phyloP scores from a whole-genome alignment of 1,140 invertebrate genomes.

The Saccostrea cuccullata region DNA sequence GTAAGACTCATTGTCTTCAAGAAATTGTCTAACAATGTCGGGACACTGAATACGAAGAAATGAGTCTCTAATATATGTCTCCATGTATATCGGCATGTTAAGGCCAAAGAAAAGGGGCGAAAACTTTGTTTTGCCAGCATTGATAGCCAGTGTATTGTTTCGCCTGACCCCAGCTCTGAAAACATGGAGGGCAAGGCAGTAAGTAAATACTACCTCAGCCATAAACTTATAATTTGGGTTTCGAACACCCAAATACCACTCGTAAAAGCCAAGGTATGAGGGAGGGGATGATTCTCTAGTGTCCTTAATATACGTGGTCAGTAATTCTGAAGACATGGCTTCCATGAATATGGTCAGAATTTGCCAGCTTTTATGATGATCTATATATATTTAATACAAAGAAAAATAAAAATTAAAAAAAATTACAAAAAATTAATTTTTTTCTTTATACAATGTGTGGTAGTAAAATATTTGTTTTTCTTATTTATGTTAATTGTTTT shows the following conservation, averaged over 20 bases:
- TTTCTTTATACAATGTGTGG: neutral
- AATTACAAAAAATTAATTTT: too few species aligned
- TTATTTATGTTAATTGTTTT: neutral
- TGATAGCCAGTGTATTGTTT: too few species aligned
- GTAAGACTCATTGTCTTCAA: neutral
- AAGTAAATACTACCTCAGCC: conserved; percentile 1
- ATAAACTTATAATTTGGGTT: conserved; percentile 36
- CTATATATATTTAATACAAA: neutral
- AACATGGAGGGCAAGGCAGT: neutral
- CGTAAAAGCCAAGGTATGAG: neutral
- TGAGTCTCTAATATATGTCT: conserved; percentile 21
- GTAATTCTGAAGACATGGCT: neutral
- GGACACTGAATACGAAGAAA: conserved; percentile 30
- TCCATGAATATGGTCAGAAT: conserved; percentile 25
- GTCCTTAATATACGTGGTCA: neutral
- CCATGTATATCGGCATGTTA: too few species aligned
- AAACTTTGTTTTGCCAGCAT: too few species aligned
- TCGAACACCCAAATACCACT: conserved; percentile 4
- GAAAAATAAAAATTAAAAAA: neutral
- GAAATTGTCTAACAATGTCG: neutral
- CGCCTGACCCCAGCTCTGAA: conserved; percentile 29
- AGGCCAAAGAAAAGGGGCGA: too few species aligned
- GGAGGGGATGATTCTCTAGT: neutral
- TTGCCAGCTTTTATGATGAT: conserved; percentile 39
- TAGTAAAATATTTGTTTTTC: neutral